Base-by-base conservation (phyloP, 2,888 invertebrate species). In the Laothoe populi region DNA sequence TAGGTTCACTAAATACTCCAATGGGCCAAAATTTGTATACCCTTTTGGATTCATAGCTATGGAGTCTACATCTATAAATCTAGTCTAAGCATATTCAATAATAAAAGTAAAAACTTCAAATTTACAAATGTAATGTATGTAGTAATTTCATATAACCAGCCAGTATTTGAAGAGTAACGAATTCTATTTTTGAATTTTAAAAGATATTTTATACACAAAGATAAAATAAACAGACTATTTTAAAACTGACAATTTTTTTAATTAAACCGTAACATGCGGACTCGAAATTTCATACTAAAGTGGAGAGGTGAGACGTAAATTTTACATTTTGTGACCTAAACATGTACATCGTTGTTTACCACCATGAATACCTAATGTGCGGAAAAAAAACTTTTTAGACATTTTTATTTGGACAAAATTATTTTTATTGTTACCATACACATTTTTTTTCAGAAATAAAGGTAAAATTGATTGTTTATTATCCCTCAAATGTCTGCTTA, bases 311-410 rank as follows among this genome's bases (percentile, higher is more conserved):
- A 67, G 63, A 68, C 70, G 69, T 78, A 74, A 71, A 74, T 75
- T 71, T 72, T 61, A 71, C 69, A 73, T 71, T 79, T 74, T 73
- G 70, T 74, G 69, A 72, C 72, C 70, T 66, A 70, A 63, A 59
- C 64, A 63, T 65, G 57, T 59, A 66, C 64, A 70, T 73, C 70
- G 71, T 70, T 66, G 65, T 62, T 65, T 66, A 66, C 60, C 63
- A 66, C 66, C 70, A 64, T 63, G 66, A 71, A 71, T 70, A 69
- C 72, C 65, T 68, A 68, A 71, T 42, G 40, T 23, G 38, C 23
- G 31, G 21, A 21, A 59, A n/a, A 31, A 31, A 44, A 21, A 24
- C 16, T 44, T 26, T 59, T 59, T 45, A 24, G 35, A 11, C 31
- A 35, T 53, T 53, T 53, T 53, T 53, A 53, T 53, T 53, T 31